These are phyloP conservation scores for Eueremaeus valkanovi DNA, from an alignment of 2,888 invertebrate genomes.

Conservation along the genomic window DNA sequence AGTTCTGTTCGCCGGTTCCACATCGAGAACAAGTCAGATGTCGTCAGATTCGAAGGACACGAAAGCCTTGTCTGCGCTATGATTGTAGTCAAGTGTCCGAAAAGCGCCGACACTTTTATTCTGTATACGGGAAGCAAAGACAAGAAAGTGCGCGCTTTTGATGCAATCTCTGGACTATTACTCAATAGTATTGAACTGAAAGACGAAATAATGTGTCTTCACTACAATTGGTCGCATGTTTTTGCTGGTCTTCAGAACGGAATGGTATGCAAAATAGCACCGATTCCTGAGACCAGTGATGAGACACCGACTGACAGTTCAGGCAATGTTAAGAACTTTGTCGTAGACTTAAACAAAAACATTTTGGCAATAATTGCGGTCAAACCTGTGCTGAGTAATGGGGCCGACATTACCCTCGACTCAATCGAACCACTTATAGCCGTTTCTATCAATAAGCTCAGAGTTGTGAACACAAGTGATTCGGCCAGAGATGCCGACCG, in stretches of 20 bases:
- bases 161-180: conserved; percentile 23
- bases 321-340: not conserved
- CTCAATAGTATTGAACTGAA: not conserved
- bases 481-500: not conserved
- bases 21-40: not conserved
- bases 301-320: not conserved
- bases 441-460: not conserved
- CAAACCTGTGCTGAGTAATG: not conserved
- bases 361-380: not conserved
- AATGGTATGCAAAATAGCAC: not conserved
- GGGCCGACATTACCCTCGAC: not conserved
- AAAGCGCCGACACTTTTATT: not conserved
- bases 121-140: conserved; percentile 38
- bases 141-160: conserved; percentile 31
- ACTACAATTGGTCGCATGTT: conserved; percentile 2
- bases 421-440: not conserved
- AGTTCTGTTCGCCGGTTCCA: not conserved
- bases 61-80: not conserved
- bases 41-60: not conserved
- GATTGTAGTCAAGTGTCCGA: not conserved
- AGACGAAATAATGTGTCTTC: not conserved
- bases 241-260: not conserved
- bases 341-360: not conserved
- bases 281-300: not conserved
- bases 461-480: not conserved